Percentiles rank a stretch among this genome's conserved stretches.
Evolutionary conservation across 2,113 vertebrate species (phyloP).

Genomic region (Myiozetetes cayanensis): DNA sequence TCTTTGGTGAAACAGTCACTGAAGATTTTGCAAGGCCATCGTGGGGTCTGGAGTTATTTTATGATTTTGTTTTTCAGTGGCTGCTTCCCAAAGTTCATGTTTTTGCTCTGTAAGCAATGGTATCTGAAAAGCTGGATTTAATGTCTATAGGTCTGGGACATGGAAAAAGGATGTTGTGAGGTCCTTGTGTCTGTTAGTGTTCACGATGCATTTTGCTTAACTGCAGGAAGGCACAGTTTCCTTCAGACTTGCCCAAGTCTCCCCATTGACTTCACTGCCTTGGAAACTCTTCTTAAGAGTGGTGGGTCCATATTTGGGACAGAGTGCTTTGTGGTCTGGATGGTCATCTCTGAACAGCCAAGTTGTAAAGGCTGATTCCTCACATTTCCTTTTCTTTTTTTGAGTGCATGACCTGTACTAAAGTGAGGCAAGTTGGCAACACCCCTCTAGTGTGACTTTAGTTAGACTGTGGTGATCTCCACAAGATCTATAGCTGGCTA

Average conservation of each 20-base stretch:
- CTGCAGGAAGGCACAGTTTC: background rate
- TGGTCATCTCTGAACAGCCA: fast-evolving
- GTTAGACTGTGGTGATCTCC: background rate
- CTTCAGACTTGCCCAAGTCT: background rate
- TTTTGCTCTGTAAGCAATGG: fast-evolving
- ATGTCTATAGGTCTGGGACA: background rate
- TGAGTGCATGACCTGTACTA: fast-evolving
- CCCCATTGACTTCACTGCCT: background rate
- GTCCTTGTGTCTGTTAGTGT: background rate
- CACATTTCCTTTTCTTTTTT: background rate
- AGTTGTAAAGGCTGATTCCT: background rate
- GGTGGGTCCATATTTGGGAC: no score
- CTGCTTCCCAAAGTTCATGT: constrained; percentile 33
- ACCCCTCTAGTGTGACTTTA: background rate
- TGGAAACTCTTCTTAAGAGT: background rate
- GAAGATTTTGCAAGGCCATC: constrained; percentile 19
- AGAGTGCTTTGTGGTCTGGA: background rate
- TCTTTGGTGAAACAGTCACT: background rate
- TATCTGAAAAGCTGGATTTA: background rate
- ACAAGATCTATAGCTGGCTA: background rate
- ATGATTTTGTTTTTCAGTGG: constrained; percentile 42
- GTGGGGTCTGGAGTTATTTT: background rate
- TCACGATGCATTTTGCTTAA: background rate
- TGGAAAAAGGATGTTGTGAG: background rate
- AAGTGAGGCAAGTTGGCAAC: background rate